Conservation (phyloP, 1,140 invertebrate genomes). For the Drosophila oshimai region DNA sequence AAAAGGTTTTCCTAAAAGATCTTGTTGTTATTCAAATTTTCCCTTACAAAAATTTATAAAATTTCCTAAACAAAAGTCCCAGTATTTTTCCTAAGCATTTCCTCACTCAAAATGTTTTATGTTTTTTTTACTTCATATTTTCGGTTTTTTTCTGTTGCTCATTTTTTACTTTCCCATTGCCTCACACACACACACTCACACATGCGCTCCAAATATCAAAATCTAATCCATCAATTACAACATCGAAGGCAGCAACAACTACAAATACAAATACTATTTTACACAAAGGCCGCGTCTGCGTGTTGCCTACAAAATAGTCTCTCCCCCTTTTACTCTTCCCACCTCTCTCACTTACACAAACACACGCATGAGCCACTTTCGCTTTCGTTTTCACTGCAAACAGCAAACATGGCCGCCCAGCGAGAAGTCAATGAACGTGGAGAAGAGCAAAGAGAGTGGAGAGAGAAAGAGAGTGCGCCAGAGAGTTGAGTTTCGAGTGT, state of each 20-base stretch:
- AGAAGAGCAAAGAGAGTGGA: conserved; percentile 18
- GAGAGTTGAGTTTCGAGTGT: neutral
- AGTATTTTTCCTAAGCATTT: too few relatives aligned
- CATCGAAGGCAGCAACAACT: conserved; percentile 24
- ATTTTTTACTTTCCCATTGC: conserved; percentile 22
- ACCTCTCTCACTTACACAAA: neutral
- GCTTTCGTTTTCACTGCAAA: conserved; percentile 65
- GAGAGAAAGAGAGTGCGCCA: conserved; percentile 22
- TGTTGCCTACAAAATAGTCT: conserved; percentile 57
- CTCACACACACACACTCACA: neutral
- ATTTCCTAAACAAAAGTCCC: too few relatives aligned
- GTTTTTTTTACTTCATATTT: neutral
- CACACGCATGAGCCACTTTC: conserved; percentile 69
- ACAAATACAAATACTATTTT: conserved; percentile 40
- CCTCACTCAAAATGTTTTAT: too few relatives aligned
- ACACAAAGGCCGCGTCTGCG: conserved; percentile 70
- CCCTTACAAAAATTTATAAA: too few relatives aligned
- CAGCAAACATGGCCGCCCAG: conserved; percentile 40
- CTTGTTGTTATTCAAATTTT: too few relatives aligned
- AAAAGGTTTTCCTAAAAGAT: too few relatives aligned
- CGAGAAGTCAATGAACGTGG: conserved; percentile 73
- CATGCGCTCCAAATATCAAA: conserved; percentile 45
- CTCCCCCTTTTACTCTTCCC: neutral
- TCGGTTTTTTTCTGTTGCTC: neutral
- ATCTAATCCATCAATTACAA: conserved; percentile 77